Conservation (phyloP, 2,888 invertebrate genomes). For the Sinohyriopsis cumingii region DNA sequence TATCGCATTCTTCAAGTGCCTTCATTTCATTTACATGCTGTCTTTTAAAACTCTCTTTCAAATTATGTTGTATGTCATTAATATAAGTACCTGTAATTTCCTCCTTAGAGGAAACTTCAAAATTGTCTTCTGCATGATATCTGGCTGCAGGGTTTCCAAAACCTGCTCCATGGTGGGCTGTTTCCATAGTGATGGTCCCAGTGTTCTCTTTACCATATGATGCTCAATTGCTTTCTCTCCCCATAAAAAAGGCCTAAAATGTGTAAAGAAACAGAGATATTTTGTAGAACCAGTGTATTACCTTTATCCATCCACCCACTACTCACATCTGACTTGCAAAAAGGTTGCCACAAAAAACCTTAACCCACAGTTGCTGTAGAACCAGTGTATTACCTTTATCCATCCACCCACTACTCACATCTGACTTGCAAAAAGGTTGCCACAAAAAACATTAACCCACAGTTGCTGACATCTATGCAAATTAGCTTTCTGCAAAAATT, state of each 20-base stretch:
- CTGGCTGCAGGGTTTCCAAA: constrained; percentile 80
- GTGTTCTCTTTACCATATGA: constrained; percentile 75
- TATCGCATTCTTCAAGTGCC: too few relatives aligned
- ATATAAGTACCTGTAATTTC: constrained; percentile 71
- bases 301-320: constrained; percentile 1
- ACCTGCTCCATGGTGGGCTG: constrained; percentile 84
- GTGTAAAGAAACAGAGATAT: background rate
- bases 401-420: background rate
- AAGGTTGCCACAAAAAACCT: too few relatives aligned
- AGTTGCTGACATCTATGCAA: background rate
- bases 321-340: background rate
- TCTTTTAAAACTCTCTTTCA: too few relatives aligned
- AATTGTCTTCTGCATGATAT: constrained; percentile 80
- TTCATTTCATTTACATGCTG: too few relatives aligned
- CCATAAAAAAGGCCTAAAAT: constrained; percentile 86
- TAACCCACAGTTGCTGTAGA: background rate
- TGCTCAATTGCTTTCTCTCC: constrained; percentile 86
- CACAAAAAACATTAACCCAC: too few relatives aligned
- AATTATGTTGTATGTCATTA: background rate
- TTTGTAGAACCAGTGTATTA: constrained; percentile 4
- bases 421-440: background rate
- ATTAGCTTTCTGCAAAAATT: background rate
- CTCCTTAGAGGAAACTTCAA: constrained; percentile 81
- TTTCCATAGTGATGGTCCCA: constrained; percentile 78
- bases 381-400: constrained; percentile 3